Percentiles rank a stretch among this genome's conserved stretches.
phyloP scores from a whole-genome alignment of 2,797 vertebrate genomes.

The Acridotheres tristis region DNA sequence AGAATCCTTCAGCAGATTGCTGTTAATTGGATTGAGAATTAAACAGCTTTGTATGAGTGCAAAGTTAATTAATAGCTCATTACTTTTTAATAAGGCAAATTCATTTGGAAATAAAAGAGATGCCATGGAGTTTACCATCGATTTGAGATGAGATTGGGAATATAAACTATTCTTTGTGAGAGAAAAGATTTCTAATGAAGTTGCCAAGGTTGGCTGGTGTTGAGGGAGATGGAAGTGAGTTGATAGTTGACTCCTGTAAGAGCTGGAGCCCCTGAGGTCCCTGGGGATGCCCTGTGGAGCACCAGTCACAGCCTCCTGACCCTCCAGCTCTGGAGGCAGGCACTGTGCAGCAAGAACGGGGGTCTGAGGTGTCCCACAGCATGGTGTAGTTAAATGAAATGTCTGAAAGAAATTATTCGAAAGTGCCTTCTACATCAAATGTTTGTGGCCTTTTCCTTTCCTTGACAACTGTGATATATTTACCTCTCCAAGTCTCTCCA shows the following conservation, averaged over 20 bases:
- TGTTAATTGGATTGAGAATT: constrained; percentile 84
- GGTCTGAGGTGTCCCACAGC: fast-evolving
- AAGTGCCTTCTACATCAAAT: background rate
- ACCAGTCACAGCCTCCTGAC: background rate
- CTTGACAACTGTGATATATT: background rate
- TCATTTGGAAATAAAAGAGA: constrained; percentile 76
- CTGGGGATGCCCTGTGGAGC: background rate
- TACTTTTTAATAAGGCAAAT: constrained; percentile 82
- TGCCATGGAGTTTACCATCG: constrained; percentile 69
- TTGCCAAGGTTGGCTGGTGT: background rate
- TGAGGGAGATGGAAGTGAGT: background rate
- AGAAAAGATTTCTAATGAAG: constrained; percentile 43
- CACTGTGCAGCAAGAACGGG: fast-evolving
- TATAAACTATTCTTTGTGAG: constrained; percentile 49
- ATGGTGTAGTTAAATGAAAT: background rate
- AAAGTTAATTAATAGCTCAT: constrained; percentile 88
- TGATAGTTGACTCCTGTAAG: background rate
- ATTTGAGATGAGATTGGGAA: constrained; percentile 70
- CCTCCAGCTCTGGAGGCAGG: background rate
- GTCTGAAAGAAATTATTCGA: background rate
- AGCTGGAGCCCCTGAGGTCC: background rate
- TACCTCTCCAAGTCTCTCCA: background rate
- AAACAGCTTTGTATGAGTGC: constrained; percentile 79
- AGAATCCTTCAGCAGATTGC: constrained; percentile 83
- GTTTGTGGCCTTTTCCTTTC: background rate